phyloP scores from a whole-genome alignment of 2,797 vertebrate genomes.

The Lutjanus campechanus region DNA sequence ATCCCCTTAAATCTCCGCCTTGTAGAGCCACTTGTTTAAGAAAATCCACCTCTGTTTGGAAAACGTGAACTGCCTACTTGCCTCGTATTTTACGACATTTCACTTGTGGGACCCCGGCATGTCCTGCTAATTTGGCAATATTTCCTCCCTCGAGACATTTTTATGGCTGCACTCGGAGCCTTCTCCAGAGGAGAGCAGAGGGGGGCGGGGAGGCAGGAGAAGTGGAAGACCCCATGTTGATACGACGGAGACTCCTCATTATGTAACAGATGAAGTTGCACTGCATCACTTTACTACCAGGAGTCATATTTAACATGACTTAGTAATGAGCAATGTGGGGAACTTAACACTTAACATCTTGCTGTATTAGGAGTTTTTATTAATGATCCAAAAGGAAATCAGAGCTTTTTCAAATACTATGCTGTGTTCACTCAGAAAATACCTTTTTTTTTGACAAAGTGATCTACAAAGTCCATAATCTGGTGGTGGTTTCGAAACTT shows the following conservation, averaged over 20 bases:
- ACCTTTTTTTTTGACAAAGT: not conserved
- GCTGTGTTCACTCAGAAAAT: slow-evolving; percentile 2
- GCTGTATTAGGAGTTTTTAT: slow-evolving; percentile 13
- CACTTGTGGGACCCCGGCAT: slow-evolving; percentile 70
- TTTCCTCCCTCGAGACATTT: slow-evolving; percentile 83
- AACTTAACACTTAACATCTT: slow-evolving; percentile 22
- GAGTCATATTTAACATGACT: slow-evolving; percentile 54
- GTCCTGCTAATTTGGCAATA: slow-evolving; percentile 85
- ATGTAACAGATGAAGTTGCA: slow-evolving; percentile 76
- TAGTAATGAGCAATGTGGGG: slow-evolving; percentile 25
- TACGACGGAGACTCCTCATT: slow-evolving; percentile 77
- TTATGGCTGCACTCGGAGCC: slow-evolving; percentile 75
- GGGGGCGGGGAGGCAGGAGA: slow-evolving; percentile 37
- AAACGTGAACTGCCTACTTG: slow-evolving; percentile 59
- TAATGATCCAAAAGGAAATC: slow-evolving; percentile 31
- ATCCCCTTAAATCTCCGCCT: slow-evolving; percentile 51
- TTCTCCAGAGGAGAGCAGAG: slow-evolving; percentile 57
- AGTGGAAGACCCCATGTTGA: slow-evolving; percentile 75
- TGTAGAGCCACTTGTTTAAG: slow-evolving; percentile 41
- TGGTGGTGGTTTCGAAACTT: not conserved
- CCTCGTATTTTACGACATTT: slow-evolving; percentile 76
- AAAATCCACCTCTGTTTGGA: slow-evolving; percentile 57
- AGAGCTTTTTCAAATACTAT: not conserved
- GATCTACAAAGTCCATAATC: not conserved
- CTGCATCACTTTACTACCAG: slow-evolving; percentile 62